Conservation (phyloP, 2,888 invertebrate genomes). For the Latrodectus elegans region DNA sequence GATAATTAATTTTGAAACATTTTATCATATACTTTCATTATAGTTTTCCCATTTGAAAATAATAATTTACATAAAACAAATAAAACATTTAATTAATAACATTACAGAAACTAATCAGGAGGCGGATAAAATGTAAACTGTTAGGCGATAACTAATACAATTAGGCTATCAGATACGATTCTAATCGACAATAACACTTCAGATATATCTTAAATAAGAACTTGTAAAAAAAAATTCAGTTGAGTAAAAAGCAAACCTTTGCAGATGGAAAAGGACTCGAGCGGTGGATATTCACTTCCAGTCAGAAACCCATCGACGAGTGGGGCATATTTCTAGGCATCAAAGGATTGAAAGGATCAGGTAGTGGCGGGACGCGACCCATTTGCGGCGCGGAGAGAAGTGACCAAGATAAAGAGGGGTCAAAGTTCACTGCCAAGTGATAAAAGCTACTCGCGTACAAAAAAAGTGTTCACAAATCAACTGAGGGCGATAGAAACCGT, state of each 20-base stretch:
- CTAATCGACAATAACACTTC: too few relatives aligned
- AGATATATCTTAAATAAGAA: too few relatives aligned
- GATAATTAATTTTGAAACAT: too few relatives aligned
- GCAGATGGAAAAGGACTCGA: not conserved
- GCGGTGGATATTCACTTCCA: constrained; percentile 8
- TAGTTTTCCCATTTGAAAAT: too few relatives aligned
- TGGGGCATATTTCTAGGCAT: constrained; percentile 6
- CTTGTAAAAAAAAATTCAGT: too few relatives aligned
- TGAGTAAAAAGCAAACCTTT: not conserved
- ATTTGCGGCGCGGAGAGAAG: constrained; percentile 25
- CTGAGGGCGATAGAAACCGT: constrained; percentile 44
- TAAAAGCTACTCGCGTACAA: constrained; percentile 7
- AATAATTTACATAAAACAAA: too few relatives aligned
- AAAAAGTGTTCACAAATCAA: constrained; percentile 63
- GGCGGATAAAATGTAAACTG: too few relatives aligned
- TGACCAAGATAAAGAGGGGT: constrained; percentile 58
- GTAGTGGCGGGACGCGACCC: constrained; percentile 23
- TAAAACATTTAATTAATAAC: too few relatives aligned
- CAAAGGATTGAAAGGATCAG: constrained; percentile 46
- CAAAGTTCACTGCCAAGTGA: constrained; percentile 61
- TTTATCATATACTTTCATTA: too few relatives aligned
- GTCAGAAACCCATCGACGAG: not conserved
- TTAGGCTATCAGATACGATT: too few relatives aligned
- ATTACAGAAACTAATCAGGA: too few relatives aligned
- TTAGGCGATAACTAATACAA: too few relatives aligned